Conservation (phyloP, 2,797 vertebrate genomes). For the Pteronotus mesoamericanus region DNA sequence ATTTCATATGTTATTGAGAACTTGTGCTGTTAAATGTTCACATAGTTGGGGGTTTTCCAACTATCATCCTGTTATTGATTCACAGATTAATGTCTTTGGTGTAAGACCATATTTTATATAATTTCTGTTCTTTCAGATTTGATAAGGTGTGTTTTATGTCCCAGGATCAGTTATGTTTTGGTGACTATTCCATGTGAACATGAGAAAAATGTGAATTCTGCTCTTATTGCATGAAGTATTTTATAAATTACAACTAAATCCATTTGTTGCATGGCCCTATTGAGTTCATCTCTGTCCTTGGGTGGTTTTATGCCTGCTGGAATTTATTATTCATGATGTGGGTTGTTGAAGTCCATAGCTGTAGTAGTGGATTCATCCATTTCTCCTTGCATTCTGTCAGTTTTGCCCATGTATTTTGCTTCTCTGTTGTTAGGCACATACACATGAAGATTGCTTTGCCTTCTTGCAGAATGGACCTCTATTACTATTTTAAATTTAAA, state of each 20-base stretch:
- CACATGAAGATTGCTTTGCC: neutral
- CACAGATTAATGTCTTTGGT: neutral
- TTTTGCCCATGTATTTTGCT: neutral
- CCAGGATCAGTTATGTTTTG: neutral
- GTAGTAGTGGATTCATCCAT: neutral
- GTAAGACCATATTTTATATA: neutral
- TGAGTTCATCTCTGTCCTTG: neutral
- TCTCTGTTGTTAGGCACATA: neutral
- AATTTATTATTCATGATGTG: neutral
- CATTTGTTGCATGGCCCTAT: neutral
- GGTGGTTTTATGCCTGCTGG: neutral
- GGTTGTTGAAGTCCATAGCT: neutral
- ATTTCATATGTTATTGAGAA: neutral
- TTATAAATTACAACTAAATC: neutral
- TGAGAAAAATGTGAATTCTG: neutral
- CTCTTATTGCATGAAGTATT: neutral
- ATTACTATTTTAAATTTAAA: neutral
- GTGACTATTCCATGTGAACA: neutral
- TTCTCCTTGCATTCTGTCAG: neutral
- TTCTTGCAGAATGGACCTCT: neutral
- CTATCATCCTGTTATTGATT: neutral
- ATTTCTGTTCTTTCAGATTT: neutral
- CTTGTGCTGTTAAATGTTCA: neutral
- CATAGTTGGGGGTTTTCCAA: neutral
- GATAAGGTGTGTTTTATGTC: neutral